Evolutionary conservation across 2,797 vertebrate species (phyloP), one percentile per base, ranked within the genome.

Genomic region (Catamblyrhynchus diadema): DNA sequence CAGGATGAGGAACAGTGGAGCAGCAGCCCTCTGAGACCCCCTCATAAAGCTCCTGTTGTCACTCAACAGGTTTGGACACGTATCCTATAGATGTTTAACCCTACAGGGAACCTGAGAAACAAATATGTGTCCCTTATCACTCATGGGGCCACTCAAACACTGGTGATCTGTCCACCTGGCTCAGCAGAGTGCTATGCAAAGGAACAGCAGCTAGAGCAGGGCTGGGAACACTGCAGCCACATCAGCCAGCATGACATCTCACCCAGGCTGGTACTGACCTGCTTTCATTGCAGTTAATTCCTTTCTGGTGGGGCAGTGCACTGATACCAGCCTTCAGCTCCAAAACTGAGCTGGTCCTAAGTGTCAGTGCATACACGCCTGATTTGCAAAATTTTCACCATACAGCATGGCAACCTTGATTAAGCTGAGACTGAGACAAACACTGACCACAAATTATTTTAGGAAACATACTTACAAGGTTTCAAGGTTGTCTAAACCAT

Each of bases 401-500:
- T 6, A 45, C 45, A 59, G 42, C 25, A 27, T 21, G 17, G 41
- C 39, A 73, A 67, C 44, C 30, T 61, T 5, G 14, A 83, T 37
- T 61, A 78, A 45, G 8, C 21, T 47, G 65, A 41, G 39, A 82
- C 27, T 1, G 13, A 81, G 42, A 86, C 30, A 67, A 89, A 90
- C 56, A 42, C 27, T 18, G 28, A 70, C n/a, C 14, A 59, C 3
- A 3, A n/a, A 56, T 61, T 41, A 61, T 42, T 69, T 85, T 48
- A 81, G 59, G 28, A 66, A 90, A 64, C 17, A 47, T 97, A 99
- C 99, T 99, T 97, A 99, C 99, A 99, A 97, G 10, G 99, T 99
- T 98, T 99, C 99, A 91, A 99, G 98, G 97, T 99, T 99, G 90
- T 99, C 98, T 61, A 99, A 98, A 91, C 99, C 99, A 93, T 98